Conservation (phyloP, 2,797 vertebrate species). For the Sebastes goodei region DNA sequence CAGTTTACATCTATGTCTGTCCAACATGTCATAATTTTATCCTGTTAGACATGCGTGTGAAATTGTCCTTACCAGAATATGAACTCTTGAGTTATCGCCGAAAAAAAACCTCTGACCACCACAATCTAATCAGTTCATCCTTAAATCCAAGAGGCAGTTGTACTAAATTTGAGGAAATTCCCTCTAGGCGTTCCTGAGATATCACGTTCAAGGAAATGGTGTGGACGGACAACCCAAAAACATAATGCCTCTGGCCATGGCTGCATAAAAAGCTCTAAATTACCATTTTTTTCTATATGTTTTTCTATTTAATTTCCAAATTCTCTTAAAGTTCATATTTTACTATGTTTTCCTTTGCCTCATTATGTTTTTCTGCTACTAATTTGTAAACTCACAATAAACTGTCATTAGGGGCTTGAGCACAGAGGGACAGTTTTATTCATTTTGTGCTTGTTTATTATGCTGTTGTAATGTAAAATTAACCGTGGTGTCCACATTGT, state of each 20-base stretch:
- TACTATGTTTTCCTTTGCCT: neutral
- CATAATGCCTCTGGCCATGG: too few species aligned
- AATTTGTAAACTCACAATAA: neutral
- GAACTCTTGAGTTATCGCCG: neutral
- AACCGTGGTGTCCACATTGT: neutral
- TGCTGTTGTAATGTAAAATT: too few species aligned
- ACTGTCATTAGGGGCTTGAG: neutral
- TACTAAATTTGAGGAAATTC: too few species aligned
- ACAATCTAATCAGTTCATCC: neutral
- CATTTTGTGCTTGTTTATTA: neutral
- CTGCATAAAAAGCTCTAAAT: too few species aligned
- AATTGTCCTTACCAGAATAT: accelerated
- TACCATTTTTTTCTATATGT: neutral
- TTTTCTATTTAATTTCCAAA: neutral
- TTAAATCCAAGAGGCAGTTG: neutral
- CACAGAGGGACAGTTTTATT: neutral
- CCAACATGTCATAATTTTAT: neutral
- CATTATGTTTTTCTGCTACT: neutral
- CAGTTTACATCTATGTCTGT: neutral
- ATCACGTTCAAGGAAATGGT: too few species aligned
- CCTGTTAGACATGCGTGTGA: accelerated
- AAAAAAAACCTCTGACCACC: neutral
- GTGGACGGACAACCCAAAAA: too few species aligned
- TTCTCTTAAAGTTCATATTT: neutral
- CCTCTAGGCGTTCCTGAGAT: too few species aligned